Base-by-base conservation (phyloP, 2,888 invertebrate genomes). In the Galeopsomyia nigrocyanea region DNA sequence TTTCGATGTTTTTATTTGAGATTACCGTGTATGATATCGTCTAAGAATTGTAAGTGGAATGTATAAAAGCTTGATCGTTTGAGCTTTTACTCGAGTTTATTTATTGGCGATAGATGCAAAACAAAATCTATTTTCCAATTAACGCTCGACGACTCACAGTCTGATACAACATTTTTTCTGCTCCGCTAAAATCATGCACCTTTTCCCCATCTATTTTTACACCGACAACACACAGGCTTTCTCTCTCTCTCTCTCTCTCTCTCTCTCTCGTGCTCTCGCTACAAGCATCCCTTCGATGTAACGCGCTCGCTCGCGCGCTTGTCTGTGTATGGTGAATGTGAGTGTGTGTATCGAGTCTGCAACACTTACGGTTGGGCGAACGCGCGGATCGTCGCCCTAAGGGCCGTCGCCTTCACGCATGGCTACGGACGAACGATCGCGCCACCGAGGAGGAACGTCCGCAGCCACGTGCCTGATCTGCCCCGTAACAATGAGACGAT, bases 391-490 rank as follows among this genome's bases (percentile, higher is more conserved):
- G 77, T 69, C 68, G 75, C 73, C 73, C 76, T 70, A 75, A 77
- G 79, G 78, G 78, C 77, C 75, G 73, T 49, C 70, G 71, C 70
- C 71, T 76, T 75, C 61, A 73, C 73, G 75, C 75, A 70, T 68
- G 64, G 57, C 70, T 68, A 51, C 64, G 60, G n/a, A 16, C 58
- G 69, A 71, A 65, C 66, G 71, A 63, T 53, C 58, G 60, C 14
- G 50, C 62, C 63, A 49, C 67, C 64, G 70, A 71, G 67, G 68
- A 73, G 68, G 74, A 75, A 75, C 73, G 73, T 72, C 76, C 72
- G 60, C 62, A 67, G 77, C 80, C 85, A 85, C 85, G 85, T 84
- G 85, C 79, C 84, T 75, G 64, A 76, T 78, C 78, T 77, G 76
- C 77, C 73, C 76, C 76, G 74, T 78, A 77, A 81, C 83, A 82